Conservation (phyloP, 2,888 invertebrate genomes). For the Smittia aterrima region DNA sequence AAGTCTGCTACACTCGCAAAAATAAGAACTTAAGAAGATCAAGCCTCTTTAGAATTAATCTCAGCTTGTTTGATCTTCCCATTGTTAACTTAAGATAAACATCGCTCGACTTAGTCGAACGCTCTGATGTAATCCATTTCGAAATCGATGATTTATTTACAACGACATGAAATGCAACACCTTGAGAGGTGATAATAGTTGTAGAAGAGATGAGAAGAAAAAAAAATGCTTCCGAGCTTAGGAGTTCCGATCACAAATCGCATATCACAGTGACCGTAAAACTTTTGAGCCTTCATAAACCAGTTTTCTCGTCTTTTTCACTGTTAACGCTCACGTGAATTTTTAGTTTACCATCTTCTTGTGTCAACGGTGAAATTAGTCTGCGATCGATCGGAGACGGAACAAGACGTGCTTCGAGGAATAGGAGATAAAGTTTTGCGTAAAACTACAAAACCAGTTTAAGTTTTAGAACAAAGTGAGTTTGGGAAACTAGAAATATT, state of each 20-base stretch:
- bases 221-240: background rate
- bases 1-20: no score
- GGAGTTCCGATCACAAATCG: background rate
- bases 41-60: no score
- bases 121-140: no score
- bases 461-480: background rate
- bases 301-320: constrained; percentile 5
- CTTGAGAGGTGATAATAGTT: background rate
- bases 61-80: no score
- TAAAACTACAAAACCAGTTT: background rate
- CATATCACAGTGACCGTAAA: background rate
- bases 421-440: background rate
- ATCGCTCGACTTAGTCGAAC: no score
- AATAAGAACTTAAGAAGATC: no score
- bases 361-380: background rate
- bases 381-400: background rate
- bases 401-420: background rate
- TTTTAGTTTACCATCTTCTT: background rate
- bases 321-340: constrained; percentile 2
- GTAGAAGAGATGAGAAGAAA: background rate
- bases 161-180: background rate
- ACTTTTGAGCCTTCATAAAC: background rate
- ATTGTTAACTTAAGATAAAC: no score
- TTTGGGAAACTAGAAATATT: no score
- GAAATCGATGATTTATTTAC: background rate